Evolutionary conservation across 1,140 invertebrate species (phyloP).

Genomic region (Drosophila punjabiensis): DNA sequence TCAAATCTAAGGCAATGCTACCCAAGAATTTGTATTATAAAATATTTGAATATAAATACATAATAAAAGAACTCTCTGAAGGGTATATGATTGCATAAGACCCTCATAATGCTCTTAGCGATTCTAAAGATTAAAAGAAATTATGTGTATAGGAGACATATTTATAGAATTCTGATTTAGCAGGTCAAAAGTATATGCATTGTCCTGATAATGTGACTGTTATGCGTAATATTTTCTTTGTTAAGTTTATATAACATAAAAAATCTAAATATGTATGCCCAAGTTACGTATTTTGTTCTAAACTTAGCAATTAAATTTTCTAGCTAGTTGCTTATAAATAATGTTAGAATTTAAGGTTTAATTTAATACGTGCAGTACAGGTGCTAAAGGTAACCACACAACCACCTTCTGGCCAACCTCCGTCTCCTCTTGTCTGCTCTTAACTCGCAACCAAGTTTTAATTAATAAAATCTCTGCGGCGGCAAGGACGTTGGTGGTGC

Average conservation of each 20-base stretch:
- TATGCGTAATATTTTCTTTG: no score
- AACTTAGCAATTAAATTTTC: background rate
- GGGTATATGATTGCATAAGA: background rate
- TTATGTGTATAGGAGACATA: background rate
- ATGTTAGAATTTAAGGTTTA: background rate
- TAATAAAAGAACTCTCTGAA: background rate
- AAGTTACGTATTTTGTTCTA: background rate
- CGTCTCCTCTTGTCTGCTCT: background rate
- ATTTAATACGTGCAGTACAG: slow-evolving; percentile 12
- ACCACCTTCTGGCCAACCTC: slow-evolving; percentile 10
- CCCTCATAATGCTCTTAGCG: background rate
- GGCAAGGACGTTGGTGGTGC: background rate
- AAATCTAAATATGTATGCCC: background rate
- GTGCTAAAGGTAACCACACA: background rate
- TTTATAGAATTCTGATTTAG: background rate
- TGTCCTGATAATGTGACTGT: background rate
- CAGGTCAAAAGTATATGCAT: background rate
- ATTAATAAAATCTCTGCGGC: slow-evolving; percentile 20
- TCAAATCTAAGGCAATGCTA: background rate
- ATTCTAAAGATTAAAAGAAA: background rate
- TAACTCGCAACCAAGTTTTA: slow-evolving; percentile 30
- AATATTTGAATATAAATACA: background rate
- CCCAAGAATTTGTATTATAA: background rate
- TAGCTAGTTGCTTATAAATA: background rate
- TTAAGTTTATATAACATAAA: background rate